Conservation (phyloP, 2,888 invertebrate genomes). For the Clusia tigrina region DNA sequence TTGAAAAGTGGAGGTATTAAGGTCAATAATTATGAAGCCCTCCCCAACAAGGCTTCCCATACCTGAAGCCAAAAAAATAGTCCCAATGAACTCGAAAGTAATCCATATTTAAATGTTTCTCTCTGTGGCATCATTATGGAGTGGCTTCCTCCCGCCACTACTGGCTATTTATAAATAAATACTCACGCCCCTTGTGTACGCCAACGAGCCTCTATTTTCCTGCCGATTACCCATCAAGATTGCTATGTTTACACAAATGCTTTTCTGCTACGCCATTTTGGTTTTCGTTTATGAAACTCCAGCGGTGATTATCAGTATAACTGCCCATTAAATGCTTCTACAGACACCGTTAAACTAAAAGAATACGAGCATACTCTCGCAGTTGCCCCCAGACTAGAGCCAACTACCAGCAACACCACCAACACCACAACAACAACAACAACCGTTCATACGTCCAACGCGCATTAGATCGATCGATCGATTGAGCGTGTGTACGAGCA, state of each 20-base stretch:
- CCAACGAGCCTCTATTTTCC: background rate
- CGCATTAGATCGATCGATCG: conserved; percentile 15
- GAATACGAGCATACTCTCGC: background rate
- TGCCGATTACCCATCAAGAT: background rate
- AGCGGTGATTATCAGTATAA: conserved; percentile 20
- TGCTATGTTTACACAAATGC: background rate
- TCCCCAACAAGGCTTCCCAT: too few species aligned
- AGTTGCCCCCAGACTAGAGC: too few species aligned
- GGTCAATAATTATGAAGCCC: too few species aligned
- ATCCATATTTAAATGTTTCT: too few species aligned
- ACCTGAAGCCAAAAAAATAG: too few species aligned
- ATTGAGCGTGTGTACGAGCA: background rate
- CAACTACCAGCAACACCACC: too few species aligned
- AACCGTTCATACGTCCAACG: background rate
- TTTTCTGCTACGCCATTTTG: background rate
- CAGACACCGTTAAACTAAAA: background rate
- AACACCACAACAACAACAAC: background rate
- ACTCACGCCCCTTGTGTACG: background rate
- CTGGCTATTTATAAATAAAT: too few species aligned
- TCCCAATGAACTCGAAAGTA: too few species aligned
- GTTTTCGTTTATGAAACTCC: background rate
- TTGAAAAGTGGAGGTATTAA: too few species aligned
- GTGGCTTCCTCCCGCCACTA: too few species aligned
- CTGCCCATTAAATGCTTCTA: conserved; percentile 18
- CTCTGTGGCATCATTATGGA: too few species aligned